Evolutionary conservation across 2,113 vertebrate species (phyloP), one percentile per base, ranked within the genome.

Genomic region (Tursiops truncatus): DNA sequence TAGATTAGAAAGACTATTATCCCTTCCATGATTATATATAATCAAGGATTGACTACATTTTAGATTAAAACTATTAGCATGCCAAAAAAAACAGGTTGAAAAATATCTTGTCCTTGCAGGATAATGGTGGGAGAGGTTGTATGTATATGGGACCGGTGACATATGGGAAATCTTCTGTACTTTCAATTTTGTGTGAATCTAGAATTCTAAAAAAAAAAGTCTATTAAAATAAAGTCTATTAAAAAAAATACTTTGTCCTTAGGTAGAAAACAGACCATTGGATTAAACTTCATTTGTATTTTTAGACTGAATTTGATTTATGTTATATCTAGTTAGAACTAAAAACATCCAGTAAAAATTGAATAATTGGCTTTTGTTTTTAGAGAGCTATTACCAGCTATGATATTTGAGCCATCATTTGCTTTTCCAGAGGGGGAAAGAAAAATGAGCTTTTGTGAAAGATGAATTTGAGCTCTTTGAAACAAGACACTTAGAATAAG

Each of bases 21-120:
- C 95, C 31, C 33, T 90, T 92, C 74, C 50, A 77, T 92, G 80
- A 97, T 97, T 98, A 96, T 62, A 92, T 97, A 25, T 95, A 97
- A 97, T 97, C 86, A 96, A 95, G 87, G 60, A 73, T 21, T 94
- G 70, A 88, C 87, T 94, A 44, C 28, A 84, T 87, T 90, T 96
- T 74, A 94, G 53, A 88, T 85, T 44, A 97, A 91, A 95, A 79
- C 6, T 20, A 5, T 71, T 53, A 58, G 28, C 10, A 77, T 89
- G 65, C 33, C 23, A 58, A 58, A 58, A 81, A 38, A 58, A 79
- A 36, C 11, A 93, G 82, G 20, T 65, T 10, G 14, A 77, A 91
- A 95, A 86, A 67, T 25, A n/a, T 6, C 28, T 41, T 70, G 10
- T 36, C 9, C 31, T 74, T 85, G 62, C 47, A n/a, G 25, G 26